Percentiles rank a stretch among this genome's conserved stretches.
Evolutionary conservation across 2,888 invertebrate genomes (phyloP).

Genomic region (Ceriagrion tenellum): DNA sequence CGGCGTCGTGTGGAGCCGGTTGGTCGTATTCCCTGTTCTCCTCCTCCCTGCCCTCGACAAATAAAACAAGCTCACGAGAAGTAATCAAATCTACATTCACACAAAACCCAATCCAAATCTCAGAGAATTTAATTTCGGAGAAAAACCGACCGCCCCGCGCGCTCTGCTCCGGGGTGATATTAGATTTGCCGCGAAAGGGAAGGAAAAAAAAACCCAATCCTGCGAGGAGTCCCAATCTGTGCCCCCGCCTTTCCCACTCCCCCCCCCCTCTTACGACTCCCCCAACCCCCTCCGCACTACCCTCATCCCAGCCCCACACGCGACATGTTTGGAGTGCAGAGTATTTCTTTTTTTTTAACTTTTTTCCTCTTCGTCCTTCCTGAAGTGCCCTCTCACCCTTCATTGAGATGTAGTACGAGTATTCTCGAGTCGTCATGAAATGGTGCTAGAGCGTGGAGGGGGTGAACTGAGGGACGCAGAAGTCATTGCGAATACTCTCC

Average conservation of each 20-base stretch:
- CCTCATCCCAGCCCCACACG: neutral
- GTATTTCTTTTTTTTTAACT: too few species aligned
- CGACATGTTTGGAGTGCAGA: neutral
- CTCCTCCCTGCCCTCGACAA: neutral
- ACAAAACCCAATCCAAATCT: conserved; percentile 18
- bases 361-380: neutral
- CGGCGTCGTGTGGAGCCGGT: too few species aligned
- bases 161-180: neutral
- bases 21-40: neutral
- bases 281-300: neutral
- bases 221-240: neutral
- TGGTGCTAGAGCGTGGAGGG: neutral
- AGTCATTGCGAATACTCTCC: too few species aligned
- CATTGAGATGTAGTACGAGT: neutral
- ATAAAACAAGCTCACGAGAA: neutral
- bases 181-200: neutral
- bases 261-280: neutral
- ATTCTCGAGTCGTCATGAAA: neutral
- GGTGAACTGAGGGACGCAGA: too few species aligned
- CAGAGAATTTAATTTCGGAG: conserved; percentile 18
- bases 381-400: neutral
- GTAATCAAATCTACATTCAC: conserved; percentile 18
- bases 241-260: too few species aligned
- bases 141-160: neutral
- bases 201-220: neutral